Percentiles rank a stretch among this genome's conserved stretches.
phyloP scores from a whole-genome alignment of 2,113 vertebrate genomes.

The Rattus norvegicus region GRCr8 NC_086039.1:96884001-96884500 shows the following conservation, averaged over 20 bases:
- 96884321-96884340: not conserved
- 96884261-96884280: not conserved
- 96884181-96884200: too few relatives aligned
- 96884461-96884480: slow-evolving; percentile 26
- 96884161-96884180: not conserved
- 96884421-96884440: not conserved
- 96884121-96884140: slow-evolving; percentile 75
- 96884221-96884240: not conserved
- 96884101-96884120: slow-evolving; percentile 90
- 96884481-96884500: not conserved
- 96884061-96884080: slow-evolving; percentile 89
- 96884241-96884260: not conserved
- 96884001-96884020: not conserved
- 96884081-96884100: slow-evolving; percentile 92
- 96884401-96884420: not conserved
- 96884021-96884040: not conserved
- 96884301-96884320: not conserved
- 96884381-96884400: not conserved
- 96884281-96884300: not conserved
- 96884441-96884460: slow-evolving; percentile 35
- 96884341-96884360: not conserved
- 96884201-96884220: rapidly evolving
- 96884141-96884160: not conserved
- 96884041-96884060: slow-evolving; percentile 81
- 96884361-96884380: not conserved